Conservation (phyloP, 2,113 vertebrate genomes). For the Uria aalge region DNA sequence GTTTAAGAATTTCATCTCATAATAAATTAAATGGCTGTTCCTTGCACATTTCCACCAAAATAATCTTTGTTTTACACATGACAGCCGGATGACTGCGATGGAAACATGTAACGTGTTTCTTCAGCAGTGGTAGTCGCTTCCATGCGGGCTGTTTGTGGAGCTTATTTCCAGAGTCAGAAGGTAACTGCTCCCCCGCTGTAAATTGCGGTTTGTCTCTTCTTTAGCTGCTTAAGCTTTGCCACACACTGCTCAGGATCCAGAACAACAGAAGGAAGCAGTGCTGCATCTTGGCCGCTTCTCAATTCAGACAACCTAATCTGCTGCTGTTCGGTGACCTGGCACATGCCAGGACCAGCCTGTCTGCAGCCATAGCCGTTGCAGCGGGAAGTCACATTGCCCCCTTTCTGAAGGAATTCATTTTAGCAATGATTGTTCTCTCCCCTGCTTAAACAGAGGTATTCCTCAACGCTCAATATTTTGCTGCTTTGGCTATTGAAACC, state of each 20-base stretch:
- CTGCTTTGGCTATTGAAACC: neutral
- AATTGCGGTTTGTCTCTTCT: constrained; percentile 4
- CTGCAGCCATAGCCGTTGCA: neutral
- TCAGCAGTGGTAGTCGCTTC: neutral
- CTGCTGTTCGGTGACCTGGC: neutral
- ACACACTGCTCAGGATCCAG: neutral
- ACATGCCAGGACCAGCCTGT: neutral
- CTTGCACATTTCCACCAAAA: neutral
- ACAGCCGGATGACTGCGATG: neutral
- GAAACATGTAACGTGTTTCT: neutral
- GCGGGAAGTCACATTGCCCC: neutral
- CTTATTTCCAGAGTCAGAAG: neutral
- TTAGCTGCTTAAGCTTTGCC: neutral
- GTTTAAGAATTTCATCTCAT: constrained; percentile 49
- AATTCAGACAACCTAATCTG: neutral
- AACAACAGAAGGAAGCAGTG: neutral
- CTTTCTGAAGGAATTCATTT: neutral
- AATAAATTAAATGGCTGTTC: constrained; percentile 17
- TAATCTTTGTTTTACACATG: neutral
- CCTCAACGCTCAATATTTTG: neutral
- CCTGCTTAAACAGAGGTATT: neutral
- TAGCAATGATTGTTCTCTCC: neutral
- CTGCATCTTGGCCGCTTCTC: neutral
- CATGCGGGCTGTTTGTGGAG: neutral
- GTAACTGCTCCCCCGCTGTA: neutral